Evolutionary conservation across 2,888 invertebrate species (phyloP), one percentile per base, ranked within the genome.

Genomic region (Iphiclides podalirius): DNA sequence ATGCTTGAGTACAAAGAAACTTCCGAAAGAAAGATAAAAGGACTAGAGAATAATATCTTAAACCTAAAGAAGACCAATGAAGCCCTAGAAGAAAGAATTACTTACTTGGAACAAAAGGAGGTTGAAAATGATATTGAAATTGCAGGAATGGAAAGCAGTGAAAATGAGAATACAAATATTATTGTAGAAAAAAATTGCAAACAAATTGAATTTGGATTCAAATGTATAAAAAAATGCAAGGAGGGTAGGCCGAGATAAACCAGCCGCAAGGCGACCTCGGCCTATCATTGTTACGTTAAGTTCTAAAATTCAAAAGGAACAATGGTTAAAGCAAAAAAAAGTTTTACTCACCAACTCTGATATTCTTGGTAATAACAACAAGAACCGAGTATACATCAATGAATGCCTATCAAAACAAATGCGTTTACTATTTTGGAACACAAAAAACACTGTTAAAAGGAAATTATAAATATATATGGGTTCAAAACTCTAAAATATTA

Each of bases 41-140:
- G 37, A 1, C 8, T 57, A 16, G 52, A 57, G 16, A 33, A 54
- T 11, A 51, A 39, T 31, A 57, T 47, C 20, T 16, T 52, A 6
- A 47, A 52, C 20, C n/a, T 53, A 11, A 52, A 55, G 6, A 53
- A 55, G 28, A 53, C 47, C 31, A 52, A 52, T 9, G 42, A 49
- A 31, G 55, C 52, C 0, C 13, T 55, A 47, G 51, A 55, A 38
- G 51, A 33, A 39, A 37, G 9, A 20, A 20, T 20, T 20, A 4
- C 20, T 20, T 20, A 20, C 6, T 16, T 52, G 13, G 52, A 54
- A 12, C 14, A 23, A 4, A 11, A 31, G 28, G 44, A 52, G 9
- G 47, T 46, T 26, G 52, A 46, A 17, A 54, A 49, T 7, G 44
- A 52, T 20, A 17, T 49, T 3, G 54, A 52, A 47, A 52, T 54